phyloP scores from a whole-genome alignment of 1,140 invertebrate species.

The Leptinotarsa texana region DNA sequence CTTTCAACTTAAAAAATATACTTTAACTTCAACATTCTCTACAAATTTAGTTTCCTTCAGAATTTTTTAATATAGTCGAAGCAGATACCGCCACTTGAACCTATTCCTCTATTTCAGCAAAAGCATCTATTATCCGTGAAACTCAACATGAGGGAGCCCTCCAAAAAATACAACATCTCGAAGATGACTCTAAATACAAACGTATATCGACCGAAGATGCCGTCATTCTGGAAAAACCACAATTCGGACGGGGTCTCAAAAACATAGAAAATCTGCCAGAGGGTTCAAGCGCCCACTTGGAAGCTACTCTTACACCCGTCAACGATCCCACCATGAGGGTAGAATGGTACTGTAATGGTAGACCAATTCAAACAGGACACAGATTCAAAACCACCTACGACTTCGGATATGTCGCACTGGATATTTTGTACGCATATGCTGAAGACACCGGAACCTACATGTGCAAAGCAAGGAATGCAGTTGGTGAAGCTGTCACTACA shows the following conservation, averaged over 20 bases:
- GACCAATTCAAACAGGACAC: slow-evolving; percentile 85
- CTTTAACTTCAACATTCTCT: too few relatives aligned
- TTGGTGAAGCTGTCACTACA: slow-evolving; percentile 91
- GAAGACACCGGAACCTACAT: slow-evolving; percentile 95
- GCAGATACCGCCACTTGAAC: too few relatives aligned
- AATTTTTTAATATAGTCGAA: too few relatives aligned
- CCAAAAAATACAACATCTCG: slow-evolving; percentile 88
- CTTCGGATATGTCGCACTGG: slow-evolving; percentile 93
- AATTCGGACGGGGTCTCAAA: slow-evolving; percentile 85
- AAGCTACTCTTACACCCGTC: slow-evolving; percentile 91
- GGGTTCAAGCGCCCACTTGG: slow-evolving; percentile 90
- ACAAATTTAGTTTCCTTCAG: too few relatives aligned
- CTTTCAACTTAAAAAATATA: too few relatives aligned
- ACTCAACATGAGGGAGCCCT: slow-evolving; percentile 94
- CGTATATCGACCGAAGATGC: slow-evolving; percentile 72
- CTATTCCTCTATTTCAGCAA: slow-evolving; percentile 63
- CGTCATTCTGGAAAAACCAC: slow-evolving; percentile 79
- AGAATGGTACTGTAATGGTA: slow-evolving; percentile 93
- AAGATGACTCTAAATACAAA: slow-evolving; percentile 82
- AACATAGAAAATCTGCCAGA: slow-evolving; percentile 82
- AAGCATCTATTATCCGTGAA: slow-evolving; percentile 86
- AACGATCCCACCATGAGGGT: slow-evolving; percentile 95
- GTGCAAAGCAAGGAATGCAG: slow-evolving; percentile 89
- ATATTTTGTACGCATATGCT: slow-evolving; percentile 94
- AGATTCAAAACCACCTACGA: slow-evolving; percentile 93